A percentile compares a stretch with the other conserved stretches of the same genome.
phyloP scores from a whole-genome alignment of 1,140 invertebrate species.

The Gonioctena quinquepunctata region DNA sequence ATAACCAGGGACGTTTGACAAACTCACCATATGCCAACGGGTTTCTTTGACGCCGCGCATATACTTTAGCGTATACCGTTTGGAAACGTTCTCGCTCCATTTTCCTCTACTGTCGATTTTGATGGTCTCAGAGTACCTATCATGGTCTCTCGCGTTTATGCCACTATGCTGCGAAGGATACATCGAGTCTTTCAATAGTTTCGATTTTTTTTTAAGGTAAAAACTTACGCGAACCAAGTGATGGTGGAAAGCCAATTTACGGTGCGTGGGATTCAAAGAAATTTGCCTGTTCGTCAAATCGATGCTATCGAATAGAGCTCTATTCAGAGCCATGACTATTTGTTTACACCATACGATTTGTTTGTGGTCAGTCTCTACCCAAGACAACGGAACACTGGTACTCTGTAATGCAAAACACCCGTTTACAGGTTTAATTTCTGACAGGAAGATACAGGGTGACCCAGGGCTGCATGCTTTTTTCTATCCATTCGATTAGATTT shows the following conservation, averaged over 20 bases:
- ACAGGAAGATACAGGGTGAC: no score
- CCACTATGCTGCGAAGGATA: slow-evolving; percentile 45
- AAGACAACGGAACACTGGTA: slow-evolving; percentile 79
- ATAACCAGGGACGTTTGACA: slow-evolving; percentile 60
- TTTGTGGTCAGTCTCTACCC: slow-evolving; percentile 86
- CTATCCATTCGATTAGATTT: no score
- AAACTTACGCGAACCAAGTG: slow-evolving; percentile 47
- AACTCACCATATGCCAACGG: slow-evolving; percentile 65
- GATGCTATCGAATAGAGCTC: slow-evolving; percentile 82
- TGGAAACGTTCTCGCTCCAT: slow-evolving; percentile 59
- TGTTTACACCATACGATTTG: slow-evolving; percentile 92
- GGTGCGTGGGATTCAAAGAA: slow-evolving; percentile 46
- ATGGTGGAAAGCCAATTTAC: slow-evolving; percentile 50
- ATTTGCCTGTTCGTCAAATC: slow-evolving; percentile 62
- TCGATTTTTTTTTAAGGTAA: not conserved
- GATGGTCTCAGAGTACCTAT: slow-evolving; percentile 28
- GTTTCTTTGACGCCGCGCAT: slow-evolving; percentile 42
- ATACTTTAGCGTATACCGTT: slow-evolving; percentile 55
- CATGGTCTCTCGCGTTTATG: slow-evolving; percentile 31
- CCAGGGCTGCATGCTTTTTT: no score
- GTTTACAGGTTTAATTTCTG: not conserved
- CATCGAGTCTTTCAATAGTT: not conserved
- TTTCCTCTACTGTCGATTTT: slow-evolving; percentile 45
- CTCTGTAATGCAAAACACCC: no score
- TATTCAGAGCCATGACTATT: slow-evolving; percentile 75